Percentiles rank a stretch among this genome's conserved stretches.
phyloP scores from a whole-genome alignment of 1,140 invertebrate species.

The Drosophila triauraria region DNA sequence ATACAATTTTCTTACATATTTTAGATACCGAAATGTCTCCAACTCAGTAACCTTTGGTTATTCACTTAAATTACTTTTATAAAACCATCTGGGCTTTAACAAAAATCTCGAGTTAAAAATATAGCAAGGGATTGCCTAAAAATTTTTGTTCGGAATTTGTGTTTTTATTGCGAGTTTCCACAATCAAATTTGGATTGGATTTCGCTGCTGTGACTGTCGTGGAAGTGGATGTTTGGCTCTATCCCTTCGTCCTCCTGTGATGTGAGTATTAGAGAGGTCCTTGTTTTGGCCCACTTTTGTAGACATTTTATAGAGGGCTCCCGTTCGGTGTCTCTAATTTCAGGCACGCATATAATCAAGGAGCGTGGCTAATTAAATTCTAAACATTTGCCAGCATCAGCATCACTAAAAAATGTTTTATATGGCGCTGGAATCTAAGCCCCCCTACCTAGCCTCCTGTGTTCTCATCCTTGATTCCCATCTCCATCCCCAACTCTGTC shows the following conservation, averaged over 20 bases:
- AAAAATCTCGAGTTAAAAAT: too few relatives aligned
- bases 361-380: constrained; percentile 81
- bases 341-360: constrained; percentile 73
- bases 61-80: too few relatives aligned
- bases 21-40: too few relatives aligned
- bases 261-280: constrained; percentile 25
- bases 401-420: constrained; percentile 76
- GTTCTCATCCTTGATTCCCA: background rate
- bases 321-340: constrained; percentile 56
- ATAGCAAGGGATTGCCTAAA: background rate
- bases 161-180: background rate
- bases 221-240: constrained; percentile 5
- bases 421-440: constrained; percentile 43
- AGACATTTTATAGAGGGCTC: constrained; percentile 41
- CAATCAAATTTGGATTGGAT: constrained; percentile 18
- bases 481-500: background rate
- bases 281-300: constrained; percentile 30
- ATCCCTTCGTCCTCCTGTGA: background rate
- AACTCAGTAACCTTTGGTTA: too few relatives aligned
- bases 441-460: background rate
- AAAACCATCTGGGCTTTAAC: too few relatives aligned
- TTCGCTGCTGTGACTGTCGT: background rate
- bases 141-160: constrained; percentile 2
- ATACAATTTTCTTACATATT: too few relatives aligned
- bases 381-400: constrained; percentile 72